phyloP scores from a whole-genome alignment of 2,888 invertebrate genomes.

The Orgyia antiqua region DNA sequence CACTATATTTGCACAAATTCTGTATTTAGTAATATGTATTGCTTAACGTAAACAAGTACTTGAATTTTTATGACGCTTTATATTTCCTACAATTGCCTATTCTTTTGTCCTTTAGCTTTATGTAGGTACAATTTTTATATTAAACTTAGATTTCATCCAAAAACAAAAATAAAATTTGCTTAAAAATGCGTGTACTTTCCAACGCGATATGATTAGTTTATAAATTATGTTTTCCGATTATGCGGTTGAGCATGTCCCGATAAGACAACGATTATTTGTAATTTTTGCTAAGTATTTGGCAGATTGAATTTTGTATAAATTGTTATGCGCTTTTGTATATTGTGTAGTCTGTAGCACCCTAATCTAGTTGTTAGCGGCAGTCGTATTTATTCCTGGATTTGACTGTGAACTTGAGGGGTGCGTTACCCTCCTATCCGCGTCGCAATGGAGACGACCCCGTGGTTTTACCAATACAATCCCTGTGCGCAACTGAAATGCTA shows the following conservation, averaged over 20 bases:
- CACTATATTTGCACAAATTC: constrained; percentile 29
- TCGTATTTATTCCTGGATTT: constrained; percentile 42
- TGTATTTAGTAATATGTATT: constrained; percentile 24
- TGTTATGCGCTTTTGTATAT: constrained; percentile 30
- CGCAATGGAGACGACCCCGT: constrained; percentile 30
- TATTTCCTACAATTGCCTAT: no score
- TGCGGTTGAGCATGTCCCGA: constrained; percentile 8
- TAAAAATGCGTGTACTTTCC: no score
- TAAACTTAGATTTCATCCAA: no score
- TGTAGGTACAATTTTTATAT: no score
- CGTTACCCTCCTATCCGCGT: constrained; percentile 55
- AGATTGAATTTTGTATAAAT: constrained; percentile 17
- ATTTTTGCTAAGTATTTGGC: constrained; percentile 1
- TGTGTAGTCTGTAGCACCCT: constrained; percentile 36
- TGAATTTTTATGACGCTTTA: no score
- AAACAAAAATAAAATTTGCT: no score
- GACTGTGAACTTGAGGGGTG: constrained; percentile 73
- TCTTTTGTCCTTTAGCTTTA: no score
- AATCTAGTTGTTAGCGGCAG: constrained; percentile 33
- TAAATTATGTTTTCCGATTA: no score
- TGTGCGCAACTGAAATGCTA: constrained; percentile 22
- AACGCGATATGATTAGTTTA: no score
- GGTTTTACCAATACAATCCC: constrained; percentile 45
- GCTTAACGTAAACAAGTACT: background rate
- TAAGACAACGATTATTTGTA: constrained; percentile 7